Base-by-base conservation (phyloP, 2,113 vertebrate genomes). In the Sapajus apella region DNA sequence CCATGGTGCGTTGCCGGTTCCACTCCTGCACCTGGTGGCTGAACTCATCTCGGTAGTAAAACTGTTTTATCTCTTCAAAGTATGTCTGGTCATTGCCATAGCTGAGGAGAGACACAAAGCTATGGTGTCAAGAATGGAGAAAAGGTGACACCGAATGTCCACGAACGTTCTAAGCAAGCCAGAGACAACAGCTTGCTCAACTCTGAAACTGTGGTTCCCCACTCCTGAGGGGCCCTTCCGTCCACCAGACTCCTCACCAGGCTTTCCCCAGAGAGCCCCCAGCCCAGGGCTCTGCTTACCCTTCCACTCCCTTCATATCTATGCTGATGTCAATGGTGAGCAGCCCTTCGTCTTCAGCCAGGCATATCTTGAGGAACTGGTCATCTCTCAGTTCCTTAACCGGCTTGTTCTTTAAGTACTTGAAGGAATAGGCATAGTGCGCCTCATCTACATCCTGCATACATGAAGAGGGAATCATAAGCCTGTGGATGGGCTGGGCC, bases 11-110 rank as follows among this genome's bases (percentile, higher is more conserved):
- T 98, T 99, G 99, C 50, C 99, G 99, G 97, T 99, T 99, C 99
- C 99, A 99, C 97, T 99, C 99, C 93, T 99, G 99, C 92, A 99
- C 99, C 97, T 99, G 99, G 98, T 99, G 99, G 97, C 99, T 99
- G 99, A 99, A 99, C 98, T 99, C 99, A 61, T 99, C 99, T 81
- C 99, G 99, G 97, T 99, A 99, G 97, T 99, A 99, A 98, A 99
- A 99, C 97, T 99, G 99, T 95, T 99, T 99, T 98, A 99, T 99
- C 97, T 99, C 99, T 88, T 99, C 99, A 97, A 99, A 99, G 96
- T 99, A 99, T 0, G 99, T 99, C 98, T 99, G 99, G 98, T 99
- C 99, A 0, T 98, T 99, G 14, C 99, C 99, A 12, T 99, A 99
- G 77, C 99, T 99, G 98, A 87, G 94, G 55, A 68, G 86, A 94